Evolutionary conservation across 2,113 vertebrate genomes (phyloP).

Genomic region (Etheostoma cragini): DNA sequence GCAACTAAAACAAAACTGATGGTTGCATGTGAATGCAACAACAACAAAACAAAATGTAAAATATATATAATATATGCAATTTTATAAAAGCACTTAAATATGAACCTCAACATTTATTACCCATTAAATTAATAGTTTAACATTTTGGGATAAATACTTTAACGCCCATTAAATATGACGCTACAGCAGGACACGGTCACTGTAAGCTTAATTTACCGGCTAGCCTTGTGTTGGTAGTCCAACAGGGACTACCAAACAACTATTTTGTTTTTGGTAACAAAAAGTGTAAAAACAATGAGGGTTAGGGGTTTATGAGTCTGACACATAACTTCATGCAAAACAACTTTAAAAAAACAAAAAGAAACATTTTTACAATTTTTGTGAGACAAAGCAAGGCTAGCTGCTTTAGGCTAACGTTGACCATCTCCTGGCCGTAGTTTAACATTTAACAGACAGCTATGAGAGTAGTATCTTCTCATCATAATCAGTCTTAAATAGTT

Average conservation of each 20-base stretch:
- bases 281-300: neutral
- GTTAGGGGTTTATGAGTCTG: neutral
- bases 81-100: neutral
- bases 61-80: no score
- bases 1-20: conserved; percentile 4
- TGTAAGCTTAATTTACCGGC: neutral
- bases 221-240: neutral
- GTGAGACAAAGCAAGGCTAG: neutral
- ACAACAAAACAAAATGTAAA: neutral
- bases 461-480: neutral
- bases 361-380: neutral
- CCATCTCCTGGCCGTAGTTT: no score
- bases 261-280: no score
- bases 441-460: no score
- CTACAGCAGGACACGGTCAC: neutral
- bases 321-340: neutral
- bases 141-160: neutral
- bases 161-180: neutral
- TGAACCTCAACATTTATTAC: neutral
- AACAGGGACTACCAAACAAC: no score
- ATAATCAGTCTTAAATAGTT: no score
- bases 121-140: neutral
- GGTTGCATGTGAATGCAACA: neutral
- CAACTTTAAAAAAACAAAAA: no score
- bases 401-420: neutral